Evolutionary conservation across 2,888 invertebrate species (phyloP).

Genomic region (Acronicta psi): DNA sequence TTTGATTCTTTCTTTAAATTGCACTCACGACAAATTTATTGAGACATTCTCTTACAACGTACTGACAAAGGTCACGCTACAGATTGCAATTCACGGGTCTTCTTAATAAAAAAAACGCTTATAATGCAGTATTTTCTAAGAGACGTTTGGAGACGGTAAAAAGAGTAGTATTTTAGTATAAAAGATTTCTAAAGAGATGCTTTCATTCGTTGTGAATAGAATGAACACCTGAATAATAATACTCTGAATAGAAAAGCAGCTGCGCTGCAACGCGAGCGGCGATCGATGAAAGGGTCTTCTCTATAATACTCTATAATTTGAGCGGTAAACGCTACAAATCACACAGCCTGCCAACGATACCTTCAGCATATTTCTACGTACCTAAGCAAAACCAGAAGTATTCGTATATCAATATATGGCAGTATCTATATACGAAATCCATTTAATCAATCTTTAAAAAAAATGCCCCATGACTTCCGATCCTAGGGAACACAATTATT

Average conservation of each 20-base stretch:
- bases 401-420: too few relatives aligned
- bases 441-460: too few relatives aligned
- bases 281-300: neutral
- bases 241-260: slow-evolving; percentile 11
- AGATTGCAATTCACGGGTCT: neutral
- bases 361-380: too few relatives aligned
- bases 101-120: slow-evolving; percentile 12
- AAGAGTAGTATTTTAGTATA: slow-evolving; percentile 18
- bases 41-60: neutral
- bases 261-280: neutral
- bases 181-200: slow-evolving; percentile 16
- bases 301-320: too few relatives aligned
- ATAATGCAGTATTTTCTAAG: slow-evolving; percentile 18
- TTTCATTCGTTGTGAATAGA: slow-evolving; percentile 13
- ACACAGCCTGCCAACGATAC: too few relatives aligned
- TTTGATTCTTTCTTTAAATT: too few relatives aligned
- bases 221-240: slow-evolving; percentile 19
- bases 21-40: neutral
- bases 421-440: too few relatives aligned
- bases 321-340: too few relatives aligned
- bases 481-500: too few relatives aligned
- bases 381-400: too few relatives aligned
- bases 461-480: too few relatives aligned
- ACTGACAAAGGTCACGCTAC: neutral
- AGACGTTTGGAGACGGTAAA: slow-evolving; percentile 18